Percentiles rank a stretch among this genome's conserved stretches.
phyloP scores from a whole-genome alignment of 2,113 vertebrate genomes.

The Alouatta palliata region DNA sequence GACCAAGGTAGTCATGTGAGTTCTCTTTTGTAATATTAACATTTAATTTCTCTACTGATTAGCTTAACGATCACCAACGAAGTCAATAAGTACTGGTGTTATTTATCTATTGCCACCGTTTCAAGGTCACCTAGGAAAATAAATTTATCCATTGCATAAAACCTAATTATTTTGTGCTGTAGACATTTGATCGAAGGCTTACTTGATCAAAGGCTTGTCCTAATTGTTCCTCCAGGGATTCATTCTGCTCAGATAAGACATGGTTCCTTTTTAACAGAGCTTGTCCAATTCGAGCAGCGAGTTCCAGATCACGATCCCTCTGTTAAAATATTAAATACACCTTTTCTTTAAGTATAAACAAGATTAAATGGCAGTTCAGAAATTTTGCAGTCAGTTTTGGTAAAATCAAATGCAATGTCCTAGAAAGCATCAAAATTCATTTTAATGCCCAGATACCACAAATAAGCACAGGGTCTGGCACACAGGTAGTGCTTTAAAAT shows the following conservation, averaged over 20 bases:
- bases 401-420: conserved; percentile 39
- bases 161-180: background rate
- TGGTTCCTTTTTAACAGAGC: conserved; percentile 96
- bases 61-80: background rate
- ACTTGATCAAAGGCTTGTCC: conserved; percentile 95
- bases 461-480: background rate
- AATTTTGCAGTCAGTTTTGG: conserved; percentile 25
- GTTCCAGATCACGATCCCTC: conserved; percentile 96
- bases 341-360: conserved; percentile 2
- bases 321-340: conserved; percentile 78
- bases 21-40: background rate
- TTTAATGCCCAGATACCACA: conserved; percentile 16
- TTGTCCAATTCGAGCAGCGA: conserved; percentile 97
- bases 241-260: conserved; percentile 93
- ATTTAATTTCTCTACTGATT: background rate
- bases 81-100: background rate
- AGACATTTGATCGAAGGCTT: conserved; percentile 62
- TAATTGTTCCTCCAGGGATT: conserved; percentile 94
- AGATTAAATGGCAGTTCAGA: conserved; percentile 28
- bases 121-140: background rate
- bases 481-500: background rate
- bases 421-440: conserved; percentile 30
- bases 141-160: background rate
- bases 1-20: background rate
- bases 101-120: background rate